These are phyloP conservation scores for Drosophila macrothrix DNA, from an alignment of 2,888 invertebrate species.

Conservation along the genomic window DNA sequence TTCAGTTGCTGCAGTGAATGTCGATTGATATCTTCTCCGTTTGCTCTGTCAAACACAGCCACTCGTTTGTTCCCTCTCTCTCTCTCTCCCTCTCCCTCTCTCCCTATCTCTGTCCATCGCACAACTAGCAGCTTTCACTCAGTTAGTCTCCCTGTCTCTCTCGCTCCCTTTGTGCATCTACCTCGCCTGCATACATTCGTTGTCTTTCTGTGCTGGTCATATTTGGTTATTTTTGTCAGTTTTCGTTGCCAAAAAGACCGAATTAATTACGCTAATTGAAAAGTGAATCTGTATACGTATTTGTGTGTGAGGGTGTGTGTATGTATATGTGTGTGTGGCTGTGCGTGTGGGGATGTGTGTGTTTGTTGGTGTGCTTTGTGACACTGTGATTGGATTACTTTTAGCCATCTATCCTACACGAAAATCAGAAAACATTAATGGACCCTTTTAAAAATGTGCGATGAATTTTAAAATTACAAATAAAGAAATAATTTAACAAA, in stretches of 20 bases:
- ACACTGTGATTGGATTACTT: background rate
- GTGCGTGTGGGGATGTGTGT: background rate
- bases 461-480: background rate
- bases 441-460: background rate
- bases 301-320: background rate
- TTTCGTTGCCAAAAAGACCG: conserved; percentile 35
- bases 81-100: background rate
- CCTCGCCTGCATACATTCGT: background rate
- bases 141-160: background rate
- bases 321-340: background rate
- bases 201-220: conserved; percentile 5
- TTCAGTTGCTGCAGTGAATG: conserved; percentile 2
- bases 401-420: background rate
- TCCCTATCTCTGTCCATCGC: background rate
- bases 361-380: background rate
- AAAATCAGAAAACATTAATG: background rate
- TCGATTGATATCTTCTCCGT: conserved; percentile 4
- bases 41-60: conserved; percentile 1
- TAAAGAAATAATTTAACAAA: background rate
- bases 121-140: background rate
- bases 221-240: conserved; percentile 33
- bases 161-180: background rate
- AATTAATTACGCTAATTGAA: conserved; percentile 68
- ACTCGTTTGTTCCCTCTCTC: background rate
- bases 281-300: conserved; percentile 7